Percentiles rank a stretch among this genome's conserved stretches.
These are phyloP conservation scores for Oncorhynchus clarkii DNA, from an alignment of 2,113 vertebrate species.

Conservation along the genomic window DNA sequence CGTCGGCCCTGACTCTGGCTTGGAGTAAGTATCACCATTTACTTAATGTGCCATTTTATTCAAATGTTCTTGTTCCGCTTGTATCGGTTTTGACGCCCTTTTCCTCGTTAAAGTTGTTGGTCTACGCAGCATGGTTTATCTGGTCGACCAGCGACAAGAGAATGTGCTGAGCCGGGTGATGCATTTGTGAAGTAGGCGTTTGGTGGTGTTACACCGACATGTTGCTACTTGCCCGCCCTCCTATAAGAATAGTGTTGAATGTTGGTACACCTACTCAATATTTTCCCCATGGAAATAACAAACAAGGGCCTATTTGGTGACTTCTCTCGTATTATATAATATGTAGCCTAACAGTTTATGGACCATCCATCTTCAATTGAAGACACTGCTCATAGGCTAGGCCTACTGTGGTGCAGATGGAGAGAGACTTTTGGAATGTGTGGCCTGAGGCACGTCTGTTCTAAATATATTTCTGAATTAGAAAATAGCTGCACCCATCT, in stretches of 20 bases:
- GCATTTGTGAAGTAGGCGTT: constrained; percentile 22
- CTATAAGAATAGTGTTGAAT: background rate
- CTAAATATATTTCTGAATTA: background rate
- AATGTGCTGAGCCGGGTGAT: constrained; percentile 48
- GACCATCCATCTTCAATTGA: too few species aligned
- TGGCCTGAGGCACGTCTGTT: background rate
- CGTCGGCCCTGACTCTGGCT: constrained; percentile 71
- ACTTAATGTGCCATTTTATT: background rate
- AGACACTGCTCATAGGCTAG: too few species aligned
- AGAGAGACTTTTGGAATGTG: background rate
- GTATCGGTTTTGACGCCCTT: background rate
- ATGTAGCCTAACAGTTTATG: too few species aligned
- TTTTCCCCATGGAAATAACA: too few species aligned
- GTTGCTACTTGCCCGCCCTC: background rate
- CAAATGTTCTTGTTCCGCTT: background rate
- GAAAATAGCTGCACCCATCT: background rate
- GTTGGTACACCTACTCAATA: background rate
- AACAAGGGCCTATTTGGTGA: background rate
- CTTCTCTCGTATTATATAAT: background rate
- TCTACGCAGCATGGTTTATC: background rate
- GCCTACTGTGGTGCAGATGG: background rate
- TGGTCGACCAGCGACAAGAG: constrained; percentile 12
- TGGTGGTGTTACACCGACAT: constrained; percentile 4
- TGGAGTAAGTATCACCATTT: constrained; percentile 79
- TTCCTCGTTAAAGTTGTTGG: background rate